Evolutionary conservation across 1,140 invertebrate species (phyloP).

Genomic region (Zaprionus ornatus): DNA sequence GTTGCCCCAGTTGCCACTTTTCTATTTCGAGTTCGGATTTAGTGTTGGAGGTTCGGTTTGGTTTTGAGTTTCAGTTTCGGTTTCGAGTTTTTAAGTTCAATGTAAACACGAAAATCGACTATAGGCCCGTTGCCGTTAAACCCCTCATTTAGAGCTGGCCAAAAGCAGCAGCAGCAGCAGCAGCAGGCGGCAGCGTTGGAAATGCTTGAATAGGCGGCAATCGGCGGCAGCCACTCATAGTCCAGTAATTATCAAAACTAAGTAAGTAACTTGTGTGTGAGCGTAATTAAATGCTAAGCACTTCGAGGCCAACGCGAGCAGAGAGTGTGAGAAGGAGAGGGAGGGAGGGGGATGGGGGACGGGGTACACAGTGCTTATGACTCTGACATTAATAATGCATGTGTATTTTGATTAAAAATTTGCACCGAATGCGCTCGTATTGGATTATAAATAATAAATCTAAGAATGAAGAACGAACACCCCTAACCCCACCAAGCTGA

Average conservation of each 20-base stretch:
- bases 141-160: slow-evolving; percentile 19
- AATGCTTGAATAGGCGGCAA: slow-evolving; percentile 14
- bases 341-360: background rate
- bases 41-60: slow-evolving; percentile 7
- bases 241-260: slow-evolving; percentile 72
- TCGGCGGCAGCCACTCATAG: slow-evolving; percentile 54
- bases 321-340: background rate
- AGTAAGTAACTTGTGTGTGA: slow-evolving; percentile 26
- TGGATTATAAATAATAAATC: slow-evolving; percentile 58
- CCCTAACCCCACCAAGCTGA: background rate
- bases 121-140: background rate
- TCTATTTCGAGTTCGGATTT: slow-evolving; percentile 11
- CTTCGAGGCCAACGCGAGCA: slow-evolving; percentile 45
- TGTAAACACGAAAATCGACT: slow-evolving; percentile 51
- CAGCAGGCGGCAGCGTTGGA: background rate
- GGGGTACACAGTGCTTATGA: slow-evolving; percentile 2
- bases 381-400: slow-evolving; percentile 57
- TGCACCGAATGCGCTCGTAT: slow-evolving; percentile 34
- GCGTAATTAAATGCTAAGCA: slow-evolving; percentile 64
- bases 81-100: slow-evolving; percentile 62
- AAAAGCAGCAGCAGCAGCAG: slow-evolving; percentile 16
- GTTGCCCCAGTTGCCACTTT: background rate
- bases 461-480: slow-evolving; percentile 13
- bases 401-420: slow-evolving; percentile 62
- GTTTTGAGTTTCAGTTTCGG: slow-evolving; percentile 8